Percentiles rank a stretch among this genome's conserved stretches.
Conservation (phyloP, 2,797 vertebrate genomes). For the Sarcophilus harrisii region DNA sequence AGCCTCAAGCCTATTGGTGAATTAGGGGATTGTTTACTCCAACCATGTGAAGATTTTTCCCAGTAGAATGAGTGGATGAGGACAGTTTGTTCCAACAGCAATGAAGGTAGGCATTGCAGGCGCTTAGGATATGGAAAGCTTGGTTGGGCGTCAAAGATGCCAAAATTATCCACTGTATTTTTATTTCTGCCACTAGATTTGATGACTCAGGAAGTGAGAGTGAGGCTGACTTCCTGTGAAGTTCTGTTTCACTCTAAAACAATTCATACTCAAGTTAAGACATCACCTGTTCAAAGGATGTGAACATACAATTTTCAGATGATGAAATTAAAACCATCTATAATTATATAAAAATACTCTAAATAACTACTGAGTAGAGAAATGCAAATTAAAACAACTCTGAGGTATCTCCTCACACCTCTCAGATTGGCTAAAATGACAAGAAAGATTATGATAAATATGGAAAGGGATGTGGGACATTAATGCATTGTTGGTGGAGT, state of each 20-base stretch:
- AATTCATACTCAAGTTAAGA: not conserved
- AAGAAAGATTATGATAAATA: too few species aligned
- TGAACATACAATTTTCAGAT: too few species aligned
- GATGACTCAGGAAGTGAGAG: not conserved
- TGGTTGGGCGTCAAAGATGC: not conserved
- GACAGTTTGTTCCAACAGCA: not conserved
- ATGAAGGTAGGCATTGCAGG: not conserved
- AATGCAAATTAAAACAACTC: too few species aligned
- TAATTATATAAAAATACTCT: too few species aligned
- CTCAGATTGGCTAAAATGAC: too few species aligned
- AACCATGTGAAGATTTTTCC: not conserved
- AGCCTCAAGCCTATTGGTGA: not conserved
- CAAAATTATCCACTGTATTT: not conserved
- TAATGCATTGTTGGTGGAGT: too few species aligned
- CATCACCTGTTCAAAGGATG: not conserved
- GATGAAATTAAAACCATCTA: too few species aligned
- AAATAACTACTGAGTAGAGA: too few species aligned
- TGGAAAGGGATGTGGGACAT: too few species aligned
- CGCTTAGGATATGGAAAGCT: not conserved
- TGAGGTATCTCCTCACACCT: too few species aligned
- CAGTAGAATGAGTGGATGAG: not conserved
- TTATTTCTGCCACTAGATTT: not conserved
- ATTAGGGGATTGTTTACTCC: not conserved
- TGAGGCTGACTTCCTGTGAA: not conserved
- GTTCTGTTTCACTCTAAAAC: not conserved